Percentiles rank a stretch among this genome's conserved stretches.
Conservation (phyloP, 2,797 vertebrate genomes). For the Micropoecilia bifurca region DNA sequence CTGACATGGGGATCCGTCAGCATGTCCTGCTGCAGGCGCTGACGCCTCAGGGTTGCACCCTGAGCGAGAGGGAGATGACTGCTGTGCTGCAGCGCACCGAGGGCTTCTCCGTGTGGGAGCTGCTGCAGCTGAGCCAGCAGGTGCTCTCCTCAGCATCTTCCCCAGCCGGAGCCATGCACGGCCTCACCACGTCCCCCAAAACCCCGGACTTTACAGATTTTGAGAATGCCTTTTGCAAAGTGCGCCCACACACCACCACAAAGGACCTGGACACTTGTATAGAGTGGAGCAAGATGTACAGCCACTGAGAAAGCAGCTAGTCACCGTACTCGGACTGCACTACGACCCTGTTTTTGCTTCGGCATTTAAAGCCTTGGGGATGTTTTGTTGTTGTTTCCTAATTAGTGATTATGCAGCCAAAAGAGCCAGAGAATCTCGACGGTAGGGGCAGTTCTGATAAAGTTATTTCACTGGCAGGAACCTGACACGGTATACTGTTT, state of each 20-base stretch:
- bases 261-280: conserved; percentile 93
- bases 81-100: conserved; percentile 90
- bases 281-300: conserved; percentile 96
- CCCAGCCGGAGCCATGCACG: conserved; percentile 68
- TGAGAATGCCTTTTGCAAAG: conserved; percentile 93
- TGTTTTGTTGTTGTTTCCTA: conserved; percentile 64
- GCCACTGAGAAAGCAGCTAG: conserved; percentile 86
- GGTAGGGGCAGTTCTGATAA: conserved; percentile 57
- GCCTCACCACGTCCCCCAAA: conserved; percentile 81
- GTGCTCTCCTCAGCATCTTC: conserved; percentile 84
- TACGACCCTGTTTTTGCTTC: conserved; percentile 54
- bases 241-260: conserved; percentile 86
- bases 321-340: conserved; percentile 71
- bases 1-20: conserved; percentile 84
- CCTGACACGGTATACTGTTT: conserved; percentile 77
- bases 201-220: conserved; percentile 91
- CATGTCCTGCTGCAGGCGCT: conserved; percentile 91
- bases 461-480: conserved; percentile 73
- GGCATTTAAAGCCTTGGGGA: conserved; percentile 66
- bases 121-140: conserved; percentile 92
- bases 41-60: conserved; percentile 86
- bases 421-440: conserved; percentile 68
- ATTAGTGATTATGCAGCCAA: conserved; percentile 82
- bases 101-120: conserved; percentile 89
- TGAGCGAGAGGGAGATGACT: conserved; percentile 90